These are phyloP conservation scores for Epicauta chinensis DNA, from an alignment of 1,140 invertebrate genomes.

Conservation along the genomic window DNA sequence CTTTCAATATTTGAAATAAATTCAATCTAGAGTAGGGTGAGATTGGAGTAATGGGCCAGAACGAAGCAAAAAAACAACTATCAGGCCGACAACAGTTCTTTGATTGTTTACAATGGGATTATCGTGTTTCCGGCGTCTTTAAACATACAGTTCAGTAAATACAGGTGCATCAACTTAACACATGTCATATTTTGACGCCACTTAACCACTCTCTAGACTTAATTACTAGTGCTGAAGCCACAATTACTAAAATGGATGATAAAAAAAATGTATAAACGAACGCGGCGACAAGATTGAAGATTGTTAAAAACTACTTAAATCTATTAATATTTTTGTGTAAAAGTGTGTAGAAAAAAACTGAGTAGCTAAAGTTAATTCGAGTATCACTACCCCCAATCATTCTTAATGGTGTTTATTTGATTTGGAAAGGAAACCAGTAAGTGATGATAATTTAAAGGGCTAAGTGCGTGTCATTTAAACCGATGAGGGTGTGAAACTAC, in stretches of 20 bases:
- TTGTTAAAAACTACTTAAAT: too few relatives aligned
- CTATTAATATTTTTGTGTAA: too few relatives aligned
- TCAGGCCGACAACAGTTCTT: too few relatives aligned
- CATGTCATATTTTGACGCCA: conserved; percentile 22
- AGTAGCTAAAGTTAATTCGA: background rate
- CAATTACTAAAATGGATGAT: background rate
- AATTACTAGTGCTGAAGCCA: conserved; percentile 4
- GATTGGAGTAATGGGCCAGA: too few relatives aligned
- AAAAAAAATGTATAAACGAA: too few relatives aligned
- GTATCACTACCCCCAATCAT: background rate
- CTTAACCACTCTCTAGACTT: conserved; percentile 12
- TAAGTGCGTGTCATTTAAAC: conserved; percentile 6
- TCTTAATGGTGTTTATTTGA: conserved; percentile 16
- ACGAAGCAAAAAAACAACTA: too few relatives aligned
- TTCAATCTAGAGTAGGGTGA: too few relatives aligned
- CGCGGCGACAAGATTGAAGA: too few relatives aligned
- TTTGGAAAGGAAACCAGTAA: conserved; percentile 16
- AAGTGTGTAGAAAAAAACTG: too few relatives aligned
- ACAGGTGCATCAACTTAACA: conserved; percentile 22
- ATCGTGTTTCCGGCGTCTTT: conserved; percentile 19
- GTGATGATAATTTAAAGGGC: conserved; percentile 14
- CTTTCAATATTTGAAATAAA: too few relatives aligned
- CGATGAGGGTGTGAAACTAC: too few relatives aligned
- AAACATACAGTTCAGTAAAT: conserved; percentile 10
- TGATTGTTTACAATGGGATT: conserved; percentile 11